Evolutionary conservation across 2,888 invertebrate species (phyloP).

Genomic region (Cheilosia pagana): DNA sequence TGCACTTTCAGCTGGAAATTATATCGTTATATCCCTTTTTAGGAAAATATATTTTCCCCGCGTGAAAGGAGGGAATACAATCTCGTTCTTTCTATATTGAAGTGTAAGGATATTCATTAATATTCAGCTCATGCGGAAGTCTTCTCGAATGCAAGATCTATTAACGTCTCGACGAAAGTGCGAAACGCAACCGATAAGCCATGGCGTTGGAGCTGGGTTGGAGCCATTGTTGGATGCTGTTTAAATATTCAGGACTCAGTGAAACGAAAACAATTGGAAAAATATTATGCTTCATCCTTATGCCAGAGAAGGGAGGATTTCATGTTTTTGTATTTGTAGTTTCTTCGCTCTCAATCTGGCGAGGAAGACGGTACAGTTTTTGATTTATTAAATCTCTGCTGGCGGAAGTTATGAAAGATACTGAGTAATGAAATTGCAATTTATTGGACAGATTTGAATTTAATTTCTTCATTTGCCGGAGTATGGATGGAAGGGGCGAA

Average conservation of each 20-base stretch:
- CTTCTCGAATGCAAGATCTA: constrained; percentile 62
- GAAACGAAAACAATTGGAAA: constrained; percentile 49
- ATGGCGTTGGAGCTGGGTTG: background rate
- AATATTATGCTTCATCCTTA: constrained; percentile 41
- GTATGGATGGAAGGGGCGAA: background rate
- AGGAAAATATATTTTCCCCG: background rate
- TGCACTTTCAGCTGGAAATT: constrained; percentile 30
- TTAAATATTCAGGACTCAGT: constrained; percentile 54
- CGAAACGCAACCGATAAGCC: constrained; percentile 37
- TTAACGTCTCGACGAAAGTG: constrained; percentile 40
- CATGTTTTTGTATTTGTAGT: constrained; percentile 22
- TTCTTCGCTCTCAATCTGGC: background rate
- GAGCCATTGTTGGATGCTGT: constrained; percentile 8
- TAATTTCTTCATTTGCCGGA: constrained; percentile 29
- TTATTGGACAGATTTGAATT: constrained; percentile 41
- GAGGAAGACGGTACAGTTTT: constrained; percentile 1
- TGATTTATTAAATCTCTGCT: constrained; percentile 56
- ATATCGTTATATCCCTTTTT: constrained; percentile 1
- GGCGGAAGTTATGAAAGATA: constrained; percentile 31
- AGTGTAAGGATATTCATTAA: constrained; percentile 55
- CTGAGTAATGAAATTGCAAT: constrained; percentile 55
- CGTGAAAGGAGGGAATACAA: background rate
- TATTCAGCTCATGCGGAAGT: constrained; percentile 55
- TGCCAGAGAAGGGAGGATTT: background rate
- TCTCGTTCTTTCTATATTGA: background rate